Percentiles rank a stretch among this genome's conserved stretches.
These are phyloP conservation scores for Platycercus adscitus DNA, from an alignment of 2,113 vertebrate genomes.

Conservation along the genomic window DNA sequence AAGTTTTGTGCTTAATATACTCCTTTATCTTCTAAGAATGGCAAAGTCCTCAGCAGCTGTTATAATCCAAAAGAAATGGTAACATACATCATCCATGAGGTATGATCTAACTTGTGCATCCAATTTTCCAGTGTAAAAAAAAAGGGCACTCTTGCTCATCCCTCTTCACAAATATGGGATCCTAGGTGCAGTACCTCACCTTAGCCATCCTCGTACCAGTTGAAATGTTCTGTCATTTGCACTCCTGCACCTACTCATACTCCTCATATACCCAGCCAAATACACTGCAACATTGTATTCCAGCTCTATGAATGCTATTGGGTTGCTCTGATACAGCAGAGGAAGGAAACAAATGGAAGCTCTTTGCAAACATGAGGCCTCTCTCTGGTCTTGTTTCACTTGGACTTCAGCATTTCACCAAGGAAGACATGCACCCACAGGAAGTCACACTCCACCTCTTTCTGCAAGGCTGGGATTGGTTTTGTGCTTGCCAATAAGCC, in stretches of 20 bases:
- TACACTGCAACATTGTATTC: not conserved
- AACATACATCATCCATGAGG: constrained; percentile 3
- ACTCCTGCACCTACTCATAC: not conserved
- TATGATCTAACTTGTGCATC: constrained; percentile 33
- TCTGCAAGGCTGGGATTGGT: not conserved
- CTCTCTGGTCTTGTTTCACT: not conserved
- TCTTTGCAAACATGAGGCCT: not conserved
- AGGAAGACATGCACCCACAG: not conserved
- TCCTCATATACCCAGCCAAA: not conserved
- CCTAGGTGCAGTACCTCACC: constrained; percentile 18
- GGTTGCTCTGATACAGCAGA: not conserved
- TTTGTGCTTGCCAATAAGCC: not conserved
- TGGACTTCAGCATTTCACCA: not conserved
- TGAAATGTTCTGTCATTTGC: not conserved
- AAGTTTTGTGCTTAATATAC: constrained; percentile 36
- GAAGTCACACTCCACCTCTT: not conserved
- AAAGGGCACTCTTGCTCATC: constrained; percentile 27
- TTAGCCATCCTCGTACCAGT: not conserved
- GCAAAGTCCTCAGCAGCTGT: constrained; percentile 42
- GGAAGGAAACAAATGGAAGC: not conserved
- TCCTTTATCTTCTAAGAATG: not conserved
- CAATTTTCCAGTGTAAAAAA: constrained; percentile 61
- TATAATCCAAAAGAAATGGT: not conserved
- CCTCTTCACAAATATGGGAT: not conserved
- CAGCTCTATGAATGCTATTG: not conserved